phyloP scores from a whole-genome alignment of 2,888 invertebrate genomes.

The Coelinius sp. region DNA sequence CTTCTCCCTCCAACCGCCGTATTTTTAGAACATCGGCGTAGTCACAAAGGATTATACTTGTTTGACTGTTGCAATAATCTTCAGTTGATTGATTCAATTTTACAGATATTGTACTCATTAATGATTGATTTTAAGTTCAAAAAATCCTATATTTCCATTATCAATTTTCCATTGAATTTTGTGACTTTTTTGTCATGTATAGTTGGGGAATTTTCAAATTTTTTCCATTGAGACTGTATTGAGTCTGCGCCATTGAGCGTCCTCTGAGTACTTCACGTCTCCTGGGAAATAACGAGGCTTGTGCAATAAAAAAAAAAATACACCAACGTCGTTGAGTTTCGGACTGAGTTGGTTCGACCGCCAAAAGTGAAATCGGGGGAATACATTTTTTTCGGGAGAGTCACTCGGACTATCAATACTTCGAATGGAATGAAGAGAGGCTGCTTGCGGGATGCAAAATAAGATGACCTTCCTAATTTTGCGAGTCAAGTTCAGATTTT shows the following conservation, averaged over 20 bases:
- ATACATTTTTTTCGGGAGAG: constrained; percentile 29
- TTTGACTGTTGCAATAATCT: neutral
- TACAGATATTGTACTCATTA: neutral
- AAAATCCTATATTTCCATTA: neutral
- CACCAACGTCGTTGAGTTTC: constrained; percentile 21
- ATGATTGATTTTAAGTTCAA: neutral
- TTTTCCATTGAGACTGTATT: neutral
- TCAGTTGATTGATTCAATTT: neutral
- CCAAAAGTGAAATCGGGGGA: constrained; percentile 61
- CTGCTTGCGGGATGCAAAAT: neutral
- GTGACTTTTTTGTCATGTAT: neutral
- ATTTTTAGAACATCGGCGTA: neutral
- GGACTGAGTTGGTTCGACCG: constrained; percentile 50
- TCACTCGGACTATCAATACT: too few relatives aligned
- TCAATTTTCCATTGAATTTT: neutral
- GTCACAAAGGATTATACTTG: neutral
- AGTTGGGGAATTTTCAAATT: neutral
- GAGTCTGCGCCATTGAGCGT: neutral
- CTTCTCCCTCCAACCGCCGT: constrained; percentile 35
- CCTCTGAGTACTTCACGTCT: neutral
- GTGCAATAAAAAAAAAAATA: constrained; percentile 20
- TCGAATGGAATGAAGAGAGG: constrained; percentile 10
- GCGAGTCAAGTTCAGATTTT: too few relatives aligned
- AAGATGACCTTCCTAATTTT: too few relatives aligned
- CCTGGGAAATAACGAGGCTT: constrained; percentile 28